These are phyloP conservation scores for Plutella xylostella DNA, from an alignment of 2,888 invertebrate genomes.

Conservation along the genomic window DNA sequence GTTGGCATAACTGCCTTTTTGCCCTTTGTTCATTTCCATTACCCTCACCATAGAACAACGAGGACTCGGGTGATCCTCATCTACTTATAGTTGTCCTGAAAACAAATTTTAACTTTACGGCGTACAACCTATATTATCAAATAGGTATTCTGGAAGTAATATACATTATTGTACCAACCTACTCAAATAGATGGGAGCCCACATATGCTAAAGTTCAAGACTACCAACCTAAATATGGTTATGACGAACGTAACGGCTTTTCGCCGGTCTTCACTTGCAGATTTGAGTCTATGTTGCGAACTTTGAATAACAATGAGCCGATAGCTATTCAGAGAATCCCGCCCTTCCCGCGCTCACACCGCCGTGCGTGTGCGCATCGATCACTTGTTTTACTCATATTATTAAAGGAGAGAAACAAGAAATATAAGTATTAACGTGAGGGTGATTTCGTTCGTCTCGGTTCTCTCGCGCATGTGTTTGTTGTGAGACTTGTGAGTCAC, in stretches of 20 bases:
- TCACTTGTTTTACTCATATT: neutral
- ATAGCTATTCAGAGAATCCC: constrained; percentile 22
- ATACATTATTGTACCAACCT: no score
- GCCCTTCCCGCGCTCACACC: constrained; percentile 6
- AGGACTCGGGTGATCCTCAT: no score
- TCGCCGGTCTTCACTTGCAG: constrained; percentile 4
- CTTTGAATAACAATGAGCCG: constrained; percentile 48
- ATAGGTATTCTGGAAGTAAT: no score
- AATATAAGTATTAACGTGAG: neutral
- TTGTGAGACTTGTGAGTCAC: constrained; percentile 38
- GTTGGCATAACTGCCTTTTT: no score
- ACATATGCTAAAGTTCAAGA: no score
- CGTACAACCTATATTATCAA: no score
- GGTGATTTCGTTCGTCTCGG: constrained; percentile 1
- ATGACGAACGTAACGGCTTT: constrained; percentile 13
- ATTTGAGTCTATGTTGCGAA: constrained; percentile 30
- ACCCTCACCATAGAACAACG: no score
- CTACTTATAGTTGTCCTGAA: no score
- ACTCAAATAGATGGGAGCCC: no score
- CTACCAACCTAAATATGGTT: no score
- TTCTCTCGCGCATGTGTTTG: constrained; percentile 44
- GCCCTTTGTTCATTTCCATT: no score
- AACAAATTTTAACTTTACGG: no score
- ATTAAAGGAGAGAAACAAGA: neutral
- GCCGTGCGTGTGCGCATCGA: neutral